These are phyloP conservation scores for Arremon brunneinucha DNA, from an alignment of 2,797 vertebrate species.

Conservation along the genomic window DNA sequence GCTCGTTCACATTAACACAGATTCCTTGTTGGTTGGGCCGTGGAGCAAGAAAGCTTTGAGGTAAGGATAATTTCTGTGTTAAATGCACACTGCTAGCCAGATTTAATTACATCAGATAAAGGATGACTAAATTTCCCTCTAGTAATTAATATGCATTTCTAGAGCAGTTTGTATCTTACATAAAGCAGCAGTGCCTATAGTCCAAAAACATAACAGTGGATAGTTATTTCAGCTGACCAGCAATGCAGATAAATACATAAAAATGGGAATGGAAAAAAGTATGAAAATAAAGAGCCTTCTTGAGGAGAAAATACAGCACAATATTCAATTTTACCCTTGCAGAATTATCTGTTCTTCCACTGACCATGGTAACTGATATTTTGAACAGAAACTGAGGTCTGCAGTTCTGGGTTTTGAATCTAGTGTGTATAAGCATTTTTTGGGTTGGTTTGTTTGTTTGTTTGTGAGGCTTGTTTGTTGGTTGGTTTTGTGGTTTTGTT, in stretches of 20 bases:
- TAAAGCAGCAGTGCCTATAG: not conserved
- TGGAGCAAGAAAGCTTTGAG: not conserved
- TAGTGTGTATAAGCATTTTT: no score
- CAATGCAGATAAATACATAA: not conserved
- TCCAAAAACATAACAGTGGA: not conserved
- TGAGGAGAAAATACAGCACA: not conserved
- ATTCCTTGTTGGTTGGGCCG: not conserved
- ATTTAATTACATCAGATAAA: not conserved
- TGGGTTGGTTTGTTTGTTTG: fast-evolving
- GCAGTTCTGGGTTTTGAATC: not conserved
- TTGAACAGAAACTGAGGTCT: not conserved
- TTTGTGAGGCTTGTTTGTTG: not conserved
- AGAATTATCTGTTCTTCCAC: not conserved
- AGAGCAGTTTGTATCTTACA: not conserved
- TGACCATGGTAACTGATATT: not conserved
- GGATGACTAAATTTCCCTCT: not conserved
- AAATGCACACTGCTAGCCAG: not conserved
- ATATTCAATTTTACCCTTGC: not conserved
- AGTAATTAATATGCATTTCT: not conserved
- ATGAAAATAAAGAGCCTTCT: not conserved
- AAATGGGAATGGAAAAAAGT: not conserved
- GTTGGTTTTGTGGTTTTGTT: not conserved
- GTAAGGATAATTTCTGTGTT: not conserved
- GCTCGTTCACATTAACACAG: not conserved
- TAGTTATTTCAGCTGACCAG: not conserved